A percentile compares a stretch with the other conserved stretches of the same genome.
phyloP scores from a whole-genome alignment of 2,888 invertebrate species.

The Thyatira batis region DNA sequence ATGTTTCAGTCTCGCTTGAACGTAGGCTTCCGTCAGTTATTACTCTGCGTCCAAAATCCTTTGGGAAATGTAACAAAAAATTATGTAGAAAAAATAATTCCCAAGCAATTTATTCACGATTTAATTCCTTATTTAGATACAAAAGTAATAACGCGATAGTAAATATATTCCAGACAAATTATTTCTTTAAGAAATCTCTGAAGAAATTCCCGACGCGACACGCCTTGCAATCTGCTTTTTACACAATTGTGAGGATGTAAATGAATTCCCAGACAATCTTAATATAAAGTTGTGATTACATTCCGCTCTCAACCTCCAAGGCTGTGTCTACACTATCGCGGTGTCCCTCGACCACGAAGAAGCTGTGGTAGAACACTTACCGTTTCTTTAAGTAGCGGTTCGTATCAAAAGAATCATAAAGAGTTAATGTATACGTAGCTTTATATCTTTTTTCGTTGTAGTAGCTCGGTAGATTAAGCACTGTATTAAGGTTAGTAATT shows the following conservation, averaged over 20 bases:
- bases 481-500: conserved; percentile 8
- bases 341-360: background rate
- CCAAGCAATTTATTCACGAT: background rate
- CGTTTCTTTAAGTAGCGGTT: background rate
- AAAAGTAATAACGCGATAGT: background rate
- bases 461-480: background rate
- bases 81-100: background rate
- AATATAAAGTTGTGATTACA: background rate
- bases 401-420: background rate
- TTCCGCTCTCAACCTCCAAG: background rate
- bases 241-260: background rate
- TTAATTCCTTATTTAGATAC: background rate
- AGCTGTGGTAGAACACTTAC: background rate
- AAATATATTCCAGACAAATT: background rate
- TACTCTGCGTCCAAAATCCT: background rate
- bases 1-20: background rate
- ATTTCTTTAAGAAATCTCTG: background rate
- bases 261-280: background rate
- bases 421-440: background rate
- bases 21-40: background rate
- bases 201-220: background rate
- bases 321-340: background rate
- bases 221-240: background rate
- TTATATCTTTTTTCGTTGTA: background rate
- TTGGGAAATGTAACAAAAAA: no score